Base-by-base conservation (phyloP, 2,888 invertebrate species). In the Anoplius nigerrimus region DNA sequence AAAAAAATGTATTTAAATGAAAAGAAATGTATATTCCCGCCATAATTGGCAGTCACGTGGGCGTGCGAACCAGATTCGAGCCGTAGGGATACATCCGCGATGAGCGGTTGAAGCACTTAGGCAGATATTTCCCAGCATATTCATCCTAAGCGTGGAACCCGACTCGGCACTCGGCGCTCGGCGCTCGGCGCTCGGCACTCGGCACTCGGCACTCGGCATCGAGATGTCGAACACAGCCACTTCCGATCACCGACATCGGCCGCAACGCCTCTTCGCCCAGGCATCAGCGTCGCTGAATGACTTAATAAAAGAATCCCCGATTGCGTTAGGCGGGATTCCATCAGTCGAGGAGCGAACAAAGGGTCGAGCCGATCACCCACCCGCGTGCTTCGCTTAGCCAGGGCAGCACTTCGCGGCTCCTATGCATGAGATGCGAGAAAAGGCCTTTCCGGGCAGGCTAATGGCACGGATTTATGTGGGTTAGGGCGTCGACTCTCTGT, bases 391-490 rank as follows among this genome's bases (percentile, higher is more conserved):
- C 48, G 34, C 64, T 64, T 18, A 48, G 54, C 57, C 58, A 54
- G 51, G 66, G 16, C 45, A 45, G 16, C 48, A 48, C 34, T 34
- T 34, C 34, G 62, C 62, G 27, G 42, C n/a, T n/a, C 48, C 18
- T 34, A 34, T 34, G 24, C 42, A 46, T 27, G 58, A 71, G 66
- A 62, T 65, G 76, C 74, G 75, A 79, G 79, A 80, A 80, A 81
- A 79, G 79, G 67, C 78, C 79, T 79, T 79, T 80, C 79, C 78
- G 72, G 80, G 72, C 73, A 62, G 56, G 66, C 79, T 81, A 82
- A 82, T 80, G 82, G 78, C 79, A 78, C 74, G 75, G 81, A 84
- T 82, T 83, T 84, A 84, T 84, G 84, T 84, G 84, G 84, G 84
- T 84, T 84, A 84, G 83, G 84, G 83, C 84, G 84, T 84, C 83